Evolutionary conservation across 2,113 vertebrate species (phyloP), one percentile per base, ranked within the genome.

Genomic region (Rallus limicola): DNA sequence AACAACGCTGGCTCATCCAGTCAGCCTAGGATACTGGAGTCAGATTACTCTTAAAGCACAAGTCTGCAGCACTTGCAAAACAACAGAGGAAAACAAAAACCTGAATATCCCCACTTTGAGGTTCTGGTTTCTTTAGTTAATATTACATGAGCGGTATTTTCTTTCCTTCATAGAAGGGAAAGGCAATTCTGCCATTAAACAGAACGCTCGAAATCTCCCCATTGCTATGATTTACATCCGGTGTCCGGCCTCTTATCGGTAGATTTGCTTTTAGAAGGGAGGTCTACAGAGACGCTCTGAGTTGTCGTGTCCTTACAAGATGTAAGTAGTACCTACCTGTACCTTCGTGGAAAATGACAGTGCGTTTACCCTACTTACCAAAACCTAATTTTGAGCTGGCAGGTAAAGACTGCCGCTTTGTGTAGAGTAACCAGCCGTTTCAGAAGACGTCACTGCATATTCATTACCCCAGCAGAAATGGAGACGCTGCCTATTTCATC

Each of bases 1-100:
- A 79, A 53, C 69, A 46, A 46, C 17, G 17, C 94, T 94, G 34
- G 55, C 82, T 95, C 68, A 77, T 70, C 93, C 92, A 90, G 93
- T 87, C 90, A 91, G 91, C 58, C 86, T 50, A 31, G 82, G 75
- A 88, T 17, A 21, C 68, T 80, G 1, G 0, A 31, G 53, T 63
- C 65, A 23, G 60, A 71, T 80, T 44, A 60, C n/a, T 34, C 48
- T 93, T 56, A 82, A 79, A 90, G 48, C 56, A 33, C 46, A 70
- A 50, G 58, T 58, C 76, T 82, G 81, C 59, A 87, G 55, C 76
- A 78, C 26, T 34, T 44, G 60, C 3, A 25, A 90, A 83, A 82
- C 31, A 25, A 0, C 33, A 94, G 33, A 76, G 75, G 42, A 59
- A 82, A 83, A 20, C 29, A 74, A 83, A 83, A 86, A 80, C 42